Evolutionary conservation across 1,140 invertebrate species (phyloP).

Genomic region (Conus ventricosus): DNA sequence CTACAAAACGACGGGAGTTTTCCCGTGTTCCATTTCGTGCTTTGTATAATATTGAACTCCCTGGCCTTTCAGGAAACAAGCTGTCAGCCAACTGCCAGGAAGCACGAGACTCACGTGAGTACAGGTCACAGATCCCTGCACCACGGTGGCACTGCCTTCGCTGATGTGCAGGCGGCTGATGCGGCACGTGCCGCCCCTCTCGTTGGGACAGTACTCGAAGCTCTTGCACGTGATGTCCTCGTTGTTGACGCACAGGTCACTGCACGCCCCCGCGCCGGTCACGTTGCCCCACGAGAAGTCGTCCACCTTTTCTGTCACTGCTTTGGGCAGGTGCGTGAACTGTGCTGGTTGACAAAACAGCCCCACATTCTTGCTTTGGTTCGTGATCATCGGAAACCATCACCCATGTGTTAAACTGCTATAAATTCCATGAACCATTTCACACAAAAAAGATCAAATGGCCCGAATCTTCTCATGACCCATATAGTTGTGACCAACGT

Average conservation of each 20-base stretch:
- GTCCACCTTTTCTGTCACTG: conserved; percentile 46
- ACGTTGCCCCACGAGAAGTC: conserved; percentile 45
- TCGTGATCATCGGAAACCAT: neutral
- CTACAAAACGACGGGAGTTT: no score
- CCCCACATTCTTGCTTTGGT: neutral
- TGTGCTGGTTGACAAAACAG: conserved; percentile 46
- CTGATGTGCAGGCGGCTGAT: conserved; percentile 56
- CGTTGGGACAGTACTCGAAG: conserved; percentile 57
- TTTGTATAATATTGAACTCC: no score
- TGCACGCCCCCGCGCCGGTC: conserved; percentile 51
- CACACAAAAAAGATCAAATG: no score
- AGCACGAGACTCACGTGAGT: conserved; percentile 33
- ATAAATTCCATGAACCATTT: neutral
- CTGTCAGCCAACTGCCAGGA: no score
- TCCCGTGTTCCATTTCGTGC: no score
- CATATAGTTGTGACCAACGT: no score
- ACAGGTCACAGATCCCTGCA: conserved; percentile 57
- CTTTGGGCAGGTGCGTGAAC: conserved; percentile 53
- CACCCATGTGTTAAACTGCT: neutral
- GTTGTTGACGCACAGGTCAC: conserved; percentile 53
- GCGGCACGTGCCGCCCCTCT: conserved; percentile 46
- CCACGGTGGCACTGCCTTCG: conserved; percentile 49
- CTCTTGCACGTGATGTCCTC: conserved; percentile 57
- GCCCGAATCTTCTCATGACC: no score
- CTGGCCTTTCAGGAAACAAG: no score